Conservation (phyloP, 2,113 vertebrate genomes). For the Cranoglanis bouderius region DNA sequence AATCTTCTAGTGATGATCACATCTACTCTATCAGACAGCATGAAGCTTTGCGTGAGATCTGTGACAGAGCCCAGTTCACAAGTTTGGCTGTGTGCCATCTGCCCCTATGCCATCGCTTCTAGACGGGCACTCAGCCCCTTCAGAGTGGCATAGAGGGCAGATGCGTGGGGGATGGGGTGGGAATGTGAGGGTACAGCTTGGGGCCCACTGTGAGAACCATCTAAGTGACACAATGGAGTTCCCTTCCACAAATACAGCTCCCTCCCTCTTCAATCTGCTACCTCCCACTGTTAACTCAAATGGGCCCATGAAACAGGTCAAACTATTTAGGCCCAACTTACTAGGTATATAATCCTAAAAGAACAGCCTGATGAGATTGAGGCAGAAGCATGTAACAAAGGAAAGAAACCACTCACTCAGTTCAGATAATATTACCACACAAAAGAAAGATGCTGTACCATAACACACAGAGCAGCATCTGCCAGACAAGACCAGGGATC, state of each 20-base stretch:
- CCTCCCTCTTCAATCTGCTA: conserved; percentile 49
- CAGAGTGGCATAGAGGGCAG: conserved; percentile 64
- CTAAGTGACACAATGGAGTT: conserved; percentile 67
- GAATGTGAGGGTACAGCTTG: conserved; percentile 61
- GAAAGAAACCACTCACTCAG: conserved; percentile 71
- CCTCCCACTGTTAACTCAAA: conserved; percentile 59
- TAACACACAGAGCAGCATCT: conserved; percentile 72
- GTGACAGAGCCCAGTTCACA: conserved; percentile 48
- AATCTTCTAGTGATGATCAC: background rate
- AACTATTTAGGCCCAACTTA: conserved; percentile 71
- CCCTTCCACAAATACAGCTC: conserved; percentile 54
- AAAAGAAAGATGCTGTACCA: conserved; percentile 65
- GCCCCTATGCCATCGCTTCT: conserved; percentile 42
- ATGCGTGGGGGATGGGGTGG: conserved; percentile 58
- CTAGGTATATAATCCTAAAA: conserved; percentile 70
- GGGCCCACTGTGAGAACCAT: conserved; percentile 62
- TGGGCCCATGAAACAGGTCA: conserved; percentile 70
- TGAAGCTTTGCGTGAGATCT: conserved; percentile 30
- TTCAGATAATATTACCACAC: conserved; percentile 70
- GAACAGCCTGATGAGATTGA: conserved; percentile 58
- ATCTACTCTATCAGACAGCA: conserved; percentile 6
- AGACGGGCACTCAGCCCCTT: conserved; percentile 50
- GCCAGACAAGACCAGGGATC: conserved; percentile 70
- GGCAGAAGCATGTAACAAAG: conserved; percentile 67
- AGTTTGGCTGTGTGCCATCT: conserved; percentile 52